phyloP scores from a whole-genome alignment of 2,797 vertebrate species.

The Rhinatrema bivittatum region DNA sequence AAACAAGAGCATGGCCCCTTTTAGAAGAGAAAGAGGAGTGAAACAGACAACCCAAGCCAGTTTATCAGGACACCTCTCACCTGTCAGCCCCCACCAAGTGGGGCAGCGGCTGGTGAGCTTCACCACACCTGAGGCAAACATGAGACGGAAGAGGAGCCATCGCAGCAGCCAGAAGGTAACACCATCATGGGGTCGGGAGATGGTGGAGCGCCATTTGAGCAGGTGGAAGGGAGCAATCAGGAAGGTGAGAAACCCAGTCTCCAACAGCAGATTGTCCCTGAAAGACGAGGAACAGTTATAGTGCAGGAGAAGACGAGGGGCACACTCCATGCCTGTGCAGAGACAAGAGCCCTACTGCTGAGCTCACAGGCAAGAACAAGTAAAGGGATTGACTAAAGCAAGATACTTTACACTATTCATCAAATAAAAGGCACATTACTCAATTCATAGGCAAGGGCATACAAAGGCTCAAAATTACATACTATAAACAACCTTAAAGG shows the following conservation, averaged over 20 bases:
- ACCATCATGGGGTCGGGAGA: constrained; percentile 52
- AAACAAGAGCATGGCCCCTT: too few relatives aligned
- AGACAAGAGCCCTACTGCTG: too few relatives aligned
- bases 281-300: neutral
- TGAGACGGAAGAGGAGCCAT: constrained; percentile 91
- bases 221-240: constrained; percentile 75
- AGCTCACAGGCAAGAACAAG: too few relatives aligned
- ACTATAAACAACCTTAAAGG: too few relatives aligned
- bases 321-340: neutral
- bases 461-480: too few relatives aligned
- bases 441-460: too few relatives aligned
- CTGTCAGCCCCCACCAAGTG: constrained; percentile 94
- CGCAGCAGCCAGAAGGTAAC: constrained; percentile 84
- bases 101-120: constrained; percentile 91
- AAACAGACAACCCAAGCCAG: too few relatives aligned
- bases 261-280: constrained; percentile 88
- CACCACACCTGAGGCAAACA: constrained; percentile 91
- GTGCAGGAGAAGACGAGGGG: neutral
- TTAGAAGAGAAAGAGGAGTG: too few relatives aligned
- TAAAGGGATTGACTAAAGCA: too few relatives aligned
- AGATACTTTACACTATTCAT: too few relatives aligned
- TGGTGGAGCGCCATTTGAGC: constrained; percentile 18
- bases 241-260: constrained; percentile 78
- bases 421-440: too few relatives aligned
- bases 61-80: constrained; percentile 60